These are phyloP conservation scores for Orthosia gothica DNA, from an alignment of 2,888 invertebrate genomes.

Conservation along the genomic window DNA sequence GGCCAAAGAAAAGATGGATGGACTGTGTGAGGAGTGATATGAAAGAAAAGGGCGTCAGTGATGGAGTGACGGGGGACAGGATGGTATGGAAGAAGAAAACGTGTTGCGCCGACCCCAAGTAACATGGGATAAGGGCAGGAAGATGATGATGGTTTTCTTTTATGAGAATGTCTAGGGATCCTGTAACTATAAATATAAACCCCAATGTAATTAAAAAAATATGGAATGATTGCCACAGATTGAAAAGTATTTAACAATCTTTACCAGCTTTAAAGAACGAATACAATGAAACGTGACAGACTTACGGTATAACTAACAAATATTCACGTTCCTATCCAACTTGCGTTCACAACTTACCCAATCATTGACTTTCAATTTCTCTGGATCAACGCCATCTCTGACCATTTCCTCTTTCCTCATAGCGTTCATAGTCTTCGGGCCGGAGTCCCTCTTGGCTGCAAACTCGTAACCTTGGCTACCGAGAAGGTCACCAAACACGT, in stretches of 20 bases:
- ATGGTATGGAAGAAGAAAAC: too few relatives aligned
- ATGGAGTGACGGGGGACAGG: too few relatives aligned
- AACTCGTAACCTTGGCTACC: conserved; percentile 98
- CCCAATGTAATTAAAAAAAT: not conserved
- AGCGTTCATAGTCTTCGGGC: conserved; percentile 97
- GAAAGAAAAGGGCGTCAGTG: too few relatives aligned
- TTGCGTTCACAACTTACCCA: conserved; percentile 91
- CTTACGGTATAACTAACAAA: not conserved
- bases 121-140: too few relatives aligned
- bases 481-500: conserved; percentile 97
- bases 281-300: not conserved
- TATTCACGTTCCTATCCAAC: not conserved
- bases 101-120: too few relatives aligned
- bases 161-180: not conserved
- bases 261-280: not conserved
- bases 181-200: not conserved
- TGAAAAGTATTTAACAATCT: not conserved
- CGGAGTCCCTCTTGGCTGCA: conserved; percentile 93
- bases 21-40: too few relatives aligned
- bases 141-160: too few relatives aligned
- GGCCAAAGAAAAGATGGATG: too few relatives aligned
- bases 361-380: conserved; percentile 95
- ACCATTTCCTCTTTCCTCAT: conserved; percentile 97
- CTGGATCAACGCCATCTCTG: conserved; percentile 96
- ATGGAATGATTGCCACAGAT: not conserved